Conservation (phyloP, 1,140 invertebrate species). For the Drosophila willistoni region DNA sequence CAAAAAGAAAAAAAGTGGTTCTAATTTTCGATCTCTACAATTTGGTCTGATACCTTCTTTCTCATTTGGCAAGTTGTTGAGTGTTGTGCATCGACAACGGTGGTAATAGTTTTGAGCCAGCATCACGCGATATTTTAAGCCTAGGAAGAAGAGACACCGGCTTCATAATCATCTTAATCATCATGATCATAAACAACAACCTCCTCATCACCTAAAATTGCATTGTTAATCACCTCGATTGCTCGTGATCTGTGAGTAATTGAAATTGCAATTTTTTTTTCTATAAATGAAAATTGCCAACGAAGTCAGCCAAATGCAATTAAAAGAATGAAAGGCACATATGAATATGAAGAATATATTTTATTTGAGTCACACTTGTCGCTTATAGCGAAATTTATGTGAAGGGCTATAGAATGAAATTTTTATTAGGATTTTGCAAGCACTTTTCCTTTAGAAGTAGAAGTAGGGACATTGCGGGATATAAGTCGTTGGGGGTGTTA, state of each 20-base stretch:
- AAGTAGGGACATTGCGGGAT: not conserved
- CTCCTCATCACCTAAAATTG: slow-evolving; percentile 39
- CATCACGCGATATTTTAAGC: slow-evolving; percentile 43
- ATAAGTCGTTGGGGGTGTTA: slow-evolving; percentile 42
- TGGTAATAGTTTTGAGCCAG: slow-evolving; percentile 12
- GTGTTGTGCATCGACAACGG: slow-evolving; percentile 29
- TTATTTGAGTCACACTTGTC: slow-evolving; percentile 55
- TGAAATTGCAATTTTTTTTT: slow-evolving; percentile 65
- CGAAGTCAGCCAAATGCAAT: slow-evolving; percentile 36
- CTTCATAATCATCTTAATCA: slow-evolving; percentile 40
- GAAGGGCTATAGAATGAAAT: slow-evolving; percentile 13
- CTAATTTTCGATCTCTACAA: slow-evolving; percentile 12
- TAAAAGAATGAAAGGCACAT: slow-evolving; percentile 17
- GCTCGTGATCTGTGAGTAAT: slow-evolving; percentile 73
- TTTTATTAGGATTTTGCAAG: not conserved
- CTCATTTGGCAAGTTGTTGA: slow-evolving; percentile 20
- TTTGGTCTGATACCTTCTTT: slow-evolving; percentile 31
- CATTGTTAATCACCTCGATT: slow-evolving; percentile 49
- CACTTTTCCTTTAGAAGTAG: not conserved
- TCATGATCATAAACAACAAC: slow-evolving; percentile 56
- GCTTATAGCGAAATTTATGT: slow-evolving; percentile 37
- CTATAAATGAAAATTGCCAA: slow-evolving; percentile 46
- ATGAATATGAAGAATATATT: slow-evolving; percentile 1
- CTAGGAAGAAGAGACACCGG: slow-evolving; percentile 19
- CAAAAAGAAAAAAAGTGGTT: slow-evolving; percentile 30